Percentiles rank a stretch among this genome's conserved stretches.
These are phyloP conservation scores for Ptychochromis oligacanthus DNA, from an alignment of 2,113 vertebrate species.

Conservation along the genomic window DNA sequence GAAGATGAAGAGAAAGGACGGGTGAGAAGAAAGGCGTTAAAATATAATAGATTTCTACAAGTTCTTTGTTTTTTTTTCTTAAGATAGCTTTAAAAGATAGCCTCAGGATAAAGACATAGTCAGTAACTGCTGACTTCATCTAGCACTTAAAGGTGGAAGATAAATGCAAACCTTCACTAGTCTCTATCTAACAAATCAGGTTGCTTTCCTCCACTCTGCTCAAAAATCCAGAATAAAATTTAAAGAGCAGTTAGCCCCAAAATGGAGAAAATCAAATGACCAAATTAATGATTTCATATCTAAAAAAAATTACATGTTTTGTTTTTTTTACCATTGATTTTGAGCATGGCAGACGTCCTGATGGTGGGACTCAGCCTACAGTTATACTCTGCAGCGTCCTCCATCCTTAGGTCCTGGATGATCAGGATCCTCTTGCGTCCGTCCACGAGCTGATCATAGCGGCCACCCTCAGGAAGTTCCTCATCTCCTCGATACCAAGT, in stretches of 20 bases:
- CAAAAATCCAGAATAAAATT: too few species aligned
- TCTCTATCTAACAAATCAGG: too few species aligned
- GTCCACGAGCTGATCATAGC: conserved; percentile 89
- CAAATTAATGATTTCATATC: neutral
- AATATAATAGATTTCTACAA: neutral
- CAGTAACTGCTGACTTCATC: neutral
- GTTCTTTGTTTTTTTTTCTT: neutral
- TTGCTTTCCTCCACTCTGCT: too few species aligned
- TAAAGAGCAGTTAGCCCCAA: neutral
- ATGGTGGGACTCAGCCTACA: conserved; percentile 86
- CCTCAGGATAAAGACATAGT: neutral
- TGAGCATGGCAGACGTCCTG: conserved; percentile 87
- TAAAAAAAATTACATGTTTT: too few species aligned
- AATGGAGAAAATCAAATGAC: neutral
- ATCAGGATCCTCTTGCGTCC: conserved; percentile 91
- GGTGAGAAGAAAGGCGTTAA: too few species aligned
- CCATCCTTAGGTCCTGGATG: conserved; percentile 88
- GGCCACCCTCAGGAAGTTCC: conserved; percentile 92
- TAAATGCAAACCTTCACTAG: too few species aligned
- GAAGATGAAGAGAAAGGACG: neutral
- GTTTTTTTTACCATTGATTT: conserved; percentile 86
- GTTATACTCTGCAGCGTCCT: conserved; percentile 88
- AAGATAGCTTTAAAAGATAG: neutral
- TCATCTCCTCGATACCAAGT: conserved; percentile 91
- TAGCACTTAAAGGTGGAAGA: too few species aligned